Evolutionary conservation across 2,888 invertebrate species (phyloP).

Genomic region (Hirtodrosophila duncani): DNA sequence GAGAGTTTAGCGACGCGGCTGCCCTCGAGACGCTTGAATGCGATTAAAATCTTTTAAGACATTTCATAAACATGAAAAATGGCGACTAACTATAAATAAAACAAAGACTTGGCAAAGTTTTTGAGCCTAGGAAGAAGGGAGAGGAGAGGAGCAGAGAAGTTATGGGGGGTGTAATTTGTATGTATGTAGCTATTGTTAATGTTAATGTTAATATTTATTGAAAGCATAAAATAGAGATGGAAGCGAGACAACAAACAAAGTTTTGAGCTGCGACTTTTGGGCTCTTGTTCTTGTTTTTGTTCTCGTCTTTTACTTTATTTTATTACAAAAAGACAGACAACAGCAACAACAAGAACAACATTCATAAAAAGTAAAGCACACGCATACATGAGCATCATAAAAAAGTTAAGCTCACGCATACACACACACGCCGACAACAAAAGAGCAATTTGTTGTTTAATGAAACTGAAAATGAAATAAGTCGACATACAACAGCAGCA

Average conservation of each 20-base stretch:
- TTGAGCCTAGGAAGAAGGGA: no score
- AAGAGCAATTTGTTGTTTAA: constrained; percentile 71
- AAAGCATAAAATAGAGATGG: constrained; percentile 50
- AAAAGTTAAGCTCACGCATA: constrained; percentile 50
- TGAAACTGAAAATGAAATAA: constrained; percentile 70
- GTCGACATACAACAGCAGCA: constrained; percentile 23
- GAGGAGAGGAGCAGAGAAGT: no score
- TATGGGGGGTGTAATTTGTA: neutral
- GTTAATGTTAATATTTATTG: constrained; percentile 68
- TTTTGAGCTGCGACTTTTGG: constrained; percentile 23
- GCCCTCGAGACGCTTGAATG: constrained; percentile 30
- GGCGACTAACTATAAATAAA: constrained; percentile 57
- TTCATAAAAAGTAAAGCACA: constrained; percentile 33
- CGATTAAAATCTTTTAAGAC: constrained; percentile 71
- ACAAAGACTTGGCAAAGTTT: no score
- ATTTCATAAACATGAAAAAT: constrained; percentile 69
- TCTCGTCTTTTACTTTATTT: neutral
- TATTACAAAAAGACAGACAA: no score
- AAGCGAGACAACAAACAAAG: constrained; percentile 24
- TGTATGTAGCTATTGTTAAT: constrained; percentile 3
- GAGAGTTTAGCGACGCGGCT: no score
- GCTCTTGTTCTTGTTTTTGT: constrained; percentile 5
- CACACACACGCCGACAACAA: constrained; percentile 35
- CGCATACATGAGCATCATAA: constrained; percentile 43
- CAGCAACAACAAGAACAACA: no score